Conservation (phyloP, 2,797 vertebrate species). For the Erethizon dorsatum region DNA sequence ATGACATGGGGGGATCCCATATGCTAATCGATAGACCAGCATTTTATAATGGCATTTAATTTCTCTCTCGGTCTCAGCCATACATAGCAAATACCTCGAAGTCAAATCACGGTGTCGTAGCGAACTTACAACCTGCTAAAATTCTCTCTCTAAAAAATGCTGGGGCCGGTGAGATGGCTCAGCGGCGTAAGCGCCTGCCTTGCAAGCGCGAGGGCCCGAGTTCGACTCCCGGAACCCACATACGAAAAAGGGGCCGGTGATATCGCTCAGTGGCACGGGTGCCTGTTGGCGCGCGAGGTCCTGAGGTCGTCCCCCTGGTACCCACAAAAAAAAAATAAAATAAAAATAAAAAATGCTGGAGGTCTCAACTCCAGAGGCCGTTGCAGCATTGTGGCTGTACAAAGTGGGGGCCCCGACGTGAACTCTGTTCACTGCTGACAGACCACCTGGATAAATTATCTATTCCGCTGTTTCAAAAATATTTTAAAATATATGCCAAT, state of each 20-base stretch:
- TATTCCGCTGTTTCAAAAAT: not conserved
- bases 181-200: no score
- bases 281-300: no score
- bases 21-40: constrained; percentile 59
- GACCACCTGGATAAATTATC: not conserved
- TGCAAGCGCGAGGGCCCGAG: no score
- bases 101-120: not conserved
- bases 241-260: no score
- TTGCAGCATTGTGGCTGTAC: not conserved
- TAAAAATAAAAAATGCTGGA: not conserved
- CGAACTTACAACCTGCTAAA: not conserved
- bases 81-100: not conserved
- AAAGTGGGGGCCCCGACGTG: not conserved
- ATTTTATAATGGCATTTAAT: constrained; percentile 45
- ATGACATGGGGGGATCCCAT: not conserved
- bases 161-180: no score
- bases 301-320: no score
- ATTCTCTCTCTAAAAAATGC: not conserved
- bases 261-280: no score
- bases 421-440: not conserved
- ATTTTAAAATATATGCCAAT: not conserved
- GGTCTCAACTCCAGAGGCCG: not conserved
- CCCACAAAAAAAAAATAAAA: no score
- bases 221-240: no score
- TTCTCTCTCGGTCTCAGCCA: constrained; percentile 18